These are phyloP conservation scores for Nowickia ferox DNA, from an alignment of 2,888 invertebrate species.

Conservation along the genomic window DNA sequence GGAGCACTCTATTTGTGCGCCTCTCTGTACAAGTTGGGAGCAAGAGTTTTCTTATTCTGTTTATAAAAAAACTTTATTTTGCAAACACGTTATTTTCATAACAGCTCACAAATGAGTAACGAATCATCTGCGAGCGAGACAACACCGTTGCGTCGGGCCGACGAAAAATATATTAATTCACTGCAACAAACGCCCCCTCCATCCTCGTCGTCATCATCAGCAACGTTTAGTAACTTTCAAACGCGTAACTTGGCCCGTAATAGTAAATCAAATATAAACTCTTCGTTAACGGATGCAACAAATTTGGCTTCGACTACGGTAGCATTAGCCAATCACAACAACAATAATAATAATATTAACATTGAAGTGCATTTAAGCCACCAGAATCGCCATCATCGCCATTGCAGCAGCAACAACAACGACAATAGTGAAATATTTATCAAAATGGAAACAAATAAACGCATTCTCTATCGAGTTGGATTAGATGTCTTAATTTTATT, in stretches of 20 bases:
- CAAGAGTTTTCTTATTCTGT: conserved; percentile 38
- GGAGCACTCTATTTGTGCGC: conserved; percentile 26
- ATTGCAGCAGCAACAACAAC: conserved; percentile 61
- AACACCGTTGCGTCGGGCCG: conserved; percentile 82
- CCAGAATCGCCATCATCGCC: conserved; percentile 68
- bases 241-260: conserved; percentile 72
- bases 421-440: conserved; percentile 65
- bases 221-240: conserved; percentile 70
- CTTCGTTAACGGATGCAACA: conserved; percentile 55
- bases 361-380: conserved; percentile 74
- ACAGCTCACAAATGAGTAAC: conserved; percentile 80
- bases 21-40: conserved; percentile 39
- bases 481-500: conserved; percentile 88
- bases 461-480: conserved; percentile 86
- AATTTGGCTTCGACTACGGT: conserved; percentile 74
- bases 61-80: conserved; percentile 36
- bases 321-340: conserved; percentile 67
- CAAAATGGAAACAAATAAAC: conserved; percentile 81
- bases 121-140: conserved; percentile 81
- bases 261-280: conserved; percentile 54
- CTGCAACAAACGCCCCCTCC: conserved; percentile 68
- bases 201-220: conserved; percentile 71
- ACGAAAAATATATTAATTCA: conserved; percentile 73
- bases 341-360: conserved; percentile 75
- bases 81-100: conserved; percentile 65